Conservation (phyloP, 2,888 invertebrate species). For the Drosophila testacea region DNA sequence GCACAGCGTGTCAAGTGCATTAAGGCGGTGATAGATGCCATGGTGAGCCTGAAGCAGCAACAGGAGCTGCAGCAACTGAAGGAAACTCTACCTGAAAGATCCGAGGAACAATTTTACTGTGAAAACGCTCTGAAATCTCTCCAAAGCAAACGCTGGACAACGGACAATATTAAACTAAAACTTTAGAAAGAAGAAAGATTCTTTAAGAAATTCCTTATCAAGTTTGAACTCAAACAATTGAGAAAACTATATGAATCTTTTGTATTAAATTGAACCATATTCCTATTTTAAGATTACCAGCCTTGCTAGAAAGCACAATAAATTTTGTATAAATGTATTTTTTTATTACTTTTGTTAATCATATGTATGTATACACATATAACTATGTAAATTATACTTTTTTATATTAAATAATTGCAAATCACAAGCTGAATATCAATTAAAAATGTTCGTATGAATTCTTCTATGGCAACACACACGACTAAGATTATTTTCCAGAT, state of each 20-base stretch:
- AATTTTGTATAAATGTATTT: slow-evolving; percentile 64
- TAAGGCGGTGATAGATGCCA: slow-evolving; percentile 83
- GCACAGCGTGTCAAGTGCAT: slow-evolving; percentile 83
- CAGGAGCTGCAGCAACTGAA: slow-evolving; percentile 78
- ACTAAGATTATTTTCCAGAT: background rate
- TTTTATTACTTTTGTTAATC: slow-evolving; percentile 45
- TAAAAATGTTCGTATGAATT: slow-evolving; percentile 34
- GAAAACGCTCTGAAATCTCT: slow-evolving; percentile 88
- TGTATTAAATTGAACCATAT: no score
- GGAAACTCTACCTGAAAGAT: slow-evolving; percentile 78
- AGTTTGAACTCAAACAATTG: no score
- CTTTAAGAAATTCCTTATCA: no score
- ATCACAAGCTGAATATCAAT: slow-evolving; percentile 83
- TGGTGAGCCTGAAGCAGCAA: slow-evolving; percentile 82
- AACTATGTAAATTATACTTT: slow-evolving; percentile 35
- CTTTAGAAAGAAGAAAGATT: slow-evolving; percentile 47
- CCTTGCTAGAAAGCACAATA: background rate
- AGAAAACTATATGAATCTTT: no score
- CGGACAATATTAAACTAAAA: slow-evolving; percentile 83
- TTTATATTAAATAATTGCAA: slow-evolving; percentile 71
- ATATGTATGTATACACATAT: slow-evolving; percentile 49
- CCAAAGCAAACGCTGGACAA: slow-evolving; percentile 84
- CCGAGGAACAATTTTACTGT: slow-evolving; percentile 90
- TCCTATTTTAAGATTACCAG: no score
- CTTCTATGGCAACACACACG: slow-evolving; percentile 13